Evolutionary conservation across 2,113 vertebrate species (phyloP), one percentile per base, ranked within the genome.

Genomic region (Ploceus nigricollis): DNA sequence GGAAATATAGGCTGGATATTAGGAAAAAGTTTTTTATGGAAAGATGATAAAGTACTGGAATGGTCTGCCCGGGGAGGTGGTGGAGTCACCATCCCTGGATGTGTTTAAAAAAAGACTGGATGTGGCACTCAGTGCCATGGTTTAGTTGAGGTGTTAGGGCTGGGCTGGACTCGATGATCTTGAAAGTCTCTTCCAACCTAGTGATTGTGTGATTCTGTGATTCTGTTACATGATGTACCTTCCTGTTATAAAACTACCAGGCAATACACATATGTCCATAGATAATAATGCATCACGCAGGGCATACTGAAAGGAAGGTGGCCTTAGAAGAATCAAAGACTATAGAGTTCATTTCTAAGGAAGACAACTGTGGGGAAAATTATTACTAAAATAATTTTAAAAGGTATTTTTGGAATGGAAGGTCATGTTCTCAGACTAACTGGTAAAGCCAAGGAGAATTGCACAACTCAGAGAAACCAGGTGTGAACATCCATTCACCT

Each of bases 31-130:
- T 51, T 40, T 78, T 64, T 14, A 53, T 4, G 3, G 9, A 35
- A 53, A 23, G 45, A 17, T 30, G 24, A 64, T 23, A 23, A 53
- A 64, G 15, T 30, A 35, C 19, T 44, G 48, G 60, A 79, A 35
- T 53, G 2, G 9, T 9, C 48, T 53, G 37, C 19, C 60, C 0
- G 0, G 37, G 24, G 15, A 64, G 37, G 13, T 15, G 27, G 28
- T 39, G 10, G 57, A 50, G 28, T 50, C 28, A 33, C 10, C 17
- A 61, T 40, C 22, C 45, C 22, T 33, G 16, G 13, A 53, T 44
- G 31, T 35, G 25, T 30, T 53, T 28, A 35, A 22, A 42, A 23
- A 53, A 30, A 44, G 37, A 64, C 9, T 64, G 39, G 24, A 64
- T 35, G 15, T 35, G 48, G 19, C 60, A 53, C 24, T 35, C 0